phyloP scores from a whole-genome alignment of 2,113 vertebrate genomes.

The Spermophilus dauricus region DNA sequence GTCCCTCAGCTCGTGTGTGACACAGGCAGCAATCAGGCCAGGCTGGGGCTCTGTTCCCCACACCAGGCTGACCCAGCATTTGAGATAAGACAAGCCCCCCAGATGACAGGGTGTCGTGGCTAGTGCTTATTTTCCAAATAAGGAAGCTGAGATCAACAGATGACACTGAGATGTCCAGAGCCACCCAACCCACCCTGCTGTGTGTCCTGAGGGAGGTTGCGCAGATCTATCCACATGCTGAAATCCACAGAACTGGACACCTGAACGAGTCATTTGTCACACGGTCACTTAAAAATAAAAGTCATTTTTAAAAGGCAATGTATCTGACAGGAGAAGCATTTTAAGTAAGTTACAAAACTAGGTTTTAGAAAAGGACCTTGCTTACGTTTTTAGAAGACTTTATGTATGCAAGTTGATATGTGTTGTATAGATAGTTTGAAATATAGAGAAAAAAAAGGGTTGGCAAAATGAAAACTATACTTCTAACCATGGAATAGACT shows the following conservation, averaged over 20 bases:
- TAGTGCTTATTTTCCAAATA: neutral
- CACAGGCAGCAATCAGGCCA: neutral
- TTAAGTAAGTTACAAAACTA: neutral
- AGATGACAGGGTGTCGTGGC: neutral
- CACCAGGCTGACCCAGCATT: neutral
- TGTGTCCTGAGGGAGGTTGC: neutral
- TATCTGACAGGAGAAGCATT: neutral
- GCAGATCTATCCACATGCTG: neutral
- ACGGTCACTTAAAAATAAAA: neutral
- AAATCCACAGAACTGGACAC: neutral
- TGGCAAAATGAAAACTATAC: neutral
- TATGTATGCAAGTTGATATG: neutral
- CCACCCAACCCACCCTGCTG: no score
- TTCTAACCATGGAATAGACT: neutral
- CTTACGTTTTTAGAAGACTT: neutral
- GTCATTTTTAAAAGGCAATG: neutral
- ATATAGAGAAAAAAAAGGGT: neutral
- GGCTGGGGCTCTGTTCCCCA: neutral
- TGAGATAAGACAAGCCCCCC: neutral
- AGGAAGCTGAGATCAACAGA: neutral
- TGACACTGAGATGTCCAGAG: neutral
- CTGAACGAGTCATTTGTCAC: neutral
- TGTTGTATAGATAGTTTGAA: neutral
- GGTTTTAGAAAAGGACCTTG: constrained; percentile 1
- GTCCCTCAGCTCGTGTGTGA: neutral